Evolutionary conservation across 1,140 invertebrate genomes (phyloP), one percentile per base, ranked within the genome.

Genomic region (Sitobion miscanthi): DNA sequence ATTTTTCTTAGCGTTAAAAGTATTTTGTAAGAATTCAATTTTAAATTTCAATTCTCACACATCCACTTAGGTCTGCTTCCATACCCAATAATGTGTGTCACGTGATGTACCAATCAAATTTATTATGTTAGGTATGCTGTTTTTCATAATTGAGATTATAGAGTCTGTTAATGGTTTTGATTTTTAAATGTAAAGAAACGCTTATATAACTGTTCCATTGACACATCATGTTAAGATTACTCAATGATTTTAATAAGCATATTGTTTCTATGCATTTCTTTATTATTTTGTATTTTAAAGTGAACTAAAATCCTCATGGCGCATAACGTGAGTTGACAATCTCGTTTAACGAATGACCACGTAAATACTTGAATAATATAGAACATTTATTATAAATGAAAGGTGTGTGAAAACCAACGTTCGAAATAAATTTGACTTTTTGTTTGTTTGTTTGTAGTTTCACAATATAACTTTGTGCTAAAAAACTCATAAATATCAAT

Each of bases 381-480:
- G 2, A 57, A 90, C 52, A 62, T 90, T 57, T 90, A 45, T 25
- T 45, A 25, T 42, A 30, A 8, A 38, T 42, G 38, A 69, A 90
- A 2, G 4, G 38, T 30, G 54, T 9, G 38, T 42, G 21, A 62
- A 30, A 90, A 62, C 9, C 6, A 45, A 90, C 38, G 25, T 69
- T 23, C 9, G 45, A 90, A 42, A 62, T 69, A 69, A n/a, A 90
- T 90, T 45, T 45, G 23, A 69, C 35, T 90, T 90, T 45, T 90
- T 69, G 89, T 90, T 90, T 69, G 89, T 90, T 90, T 90, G 54
- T 69, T n/a, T 69, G 38, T 69, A 45, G 57, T 90, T 62, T 90
- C 20, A 90, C 54, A 45, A 47, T 69, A 62, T 69, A 90, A 90
- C 62, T 57, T 90, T 90, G 45, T 3, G 38, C 30, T 21, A n/a